A percentile compares a stretch with the other conserved stretches of the same genome.
These are phyloP conservation scores for Cranoglanis bouderius DNA, from an alignment of 2,113 vertebrate genomes.

Conservation along the genomic window DNA sequence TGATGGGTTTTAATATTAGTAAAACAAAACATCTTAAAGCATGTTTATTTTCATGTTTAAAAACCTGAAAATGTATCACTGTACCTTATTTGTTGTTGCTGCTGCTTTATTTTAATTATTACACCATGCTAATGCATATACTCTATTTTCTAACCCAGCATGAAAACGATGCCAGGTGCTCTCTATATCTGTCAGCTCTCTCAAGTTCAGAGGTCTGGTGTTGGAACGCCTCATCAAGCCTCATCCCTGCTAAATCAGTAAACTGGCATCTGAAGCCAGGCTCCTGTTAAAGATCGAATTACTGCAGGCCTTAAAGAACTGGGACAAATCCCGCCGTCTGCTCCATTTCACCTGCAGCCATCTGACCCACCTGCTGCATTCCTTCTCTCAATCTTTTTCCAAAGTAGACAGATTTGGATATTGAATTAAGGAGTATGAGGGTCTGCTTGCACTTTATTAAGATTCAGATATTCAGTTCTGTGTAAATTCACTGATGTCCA, in stretches of 20 bases:
- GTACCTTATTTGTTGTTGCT: neutral
- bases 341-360: slow-evolving; percentile 15
- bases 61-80: neutral
- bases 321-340: slow-evolving; percentile 54
- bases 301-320: slow-evolving; percentile 58
- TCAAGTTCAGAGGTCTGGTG: neutral
- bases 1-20: neutral
- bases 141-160: neutral
- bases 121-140: neutral
- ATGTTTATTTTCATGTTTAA: no score
- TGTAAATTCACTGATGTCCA: neutral
- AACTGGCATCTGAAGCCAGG: slow-evolving; percentile 64
- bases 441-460: neutral
- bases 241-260: slow-evolving; percentile 52
- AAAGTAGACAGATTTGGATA: neutral
- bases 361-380: slow-evolving; percentile 34
- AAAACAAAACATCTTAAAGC: neutral
- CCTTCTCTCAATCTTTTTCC: neutral
- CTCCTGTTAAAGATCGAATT: slow-evolving; percentile 62
- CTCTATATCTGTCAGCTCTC: neutral
- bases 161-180: slow-evolving; percentile 19
- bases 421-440: neutral
- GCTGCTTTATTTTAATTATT: neutral
- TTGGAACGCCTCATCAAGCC: slow-evolving; percentile 35
- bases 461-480: neutral